phyloP scores from a whole-genome alignment of 1,140 invertebrate genomes.

The Chrysomallon squamiferum region DNA sequence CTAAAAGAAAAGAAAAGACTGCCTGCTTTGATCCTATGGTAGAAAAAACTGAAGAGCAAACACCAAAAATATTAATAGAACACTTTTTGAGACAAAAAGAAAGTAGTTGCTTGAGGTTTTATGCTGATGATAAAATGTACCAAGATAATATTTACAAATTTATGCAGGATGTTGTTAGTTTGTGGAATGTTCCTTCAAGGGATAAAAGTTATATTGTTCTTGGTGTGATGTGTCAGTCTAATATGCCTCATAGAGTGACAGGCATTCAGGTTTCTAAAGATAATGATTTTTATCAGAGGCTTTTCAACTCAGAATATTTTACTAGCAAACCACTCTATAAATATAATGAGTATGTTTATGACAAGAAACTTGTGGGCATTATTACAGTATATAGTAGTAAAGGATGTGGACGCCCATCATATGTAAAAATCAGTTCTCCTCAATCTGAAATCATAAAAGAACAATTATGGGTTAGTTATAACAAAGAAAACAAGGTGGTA shows the following conservation, averaged over 20 bases:
- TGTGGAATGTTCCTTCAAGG: constrained; percentile 12
- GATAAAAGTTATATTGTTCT: constrained; percentile 5
- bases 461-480: too few relatives aligned
- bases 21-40: too few relatives aligned
- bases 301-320: constrained; percentile 1
- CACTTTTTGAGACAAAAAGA: background rate
- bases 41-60: background rate
- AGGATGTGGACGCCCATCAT: background rate
- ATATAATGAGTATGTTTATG: background rate
- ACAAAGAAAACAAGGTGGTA: too few relatives aligned
- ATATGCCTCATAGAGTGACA: background rate
- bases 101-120: background rate
- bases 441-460: too few relatives aligned
- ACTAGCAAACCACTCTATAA: background rate
- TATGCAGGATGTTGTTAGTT: constrained; percentile 8
- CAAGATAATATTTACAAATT: background rate
- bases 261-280: background rate
- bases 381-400: background rate
- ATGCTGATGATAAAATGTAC: background rate
- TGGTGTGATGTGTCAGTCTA: background rate
- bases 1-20: too few relatives aligned
- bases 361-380: constrained; percentile 10
- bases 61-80: background rate
- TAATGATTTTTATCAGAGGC: background rate
- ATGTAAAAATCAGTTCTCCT: background rate